Evolutionary conservation across 2,797 vertebrate genomes (phyloP).

Genomic region (Phoebastria nigripes): DNA sequence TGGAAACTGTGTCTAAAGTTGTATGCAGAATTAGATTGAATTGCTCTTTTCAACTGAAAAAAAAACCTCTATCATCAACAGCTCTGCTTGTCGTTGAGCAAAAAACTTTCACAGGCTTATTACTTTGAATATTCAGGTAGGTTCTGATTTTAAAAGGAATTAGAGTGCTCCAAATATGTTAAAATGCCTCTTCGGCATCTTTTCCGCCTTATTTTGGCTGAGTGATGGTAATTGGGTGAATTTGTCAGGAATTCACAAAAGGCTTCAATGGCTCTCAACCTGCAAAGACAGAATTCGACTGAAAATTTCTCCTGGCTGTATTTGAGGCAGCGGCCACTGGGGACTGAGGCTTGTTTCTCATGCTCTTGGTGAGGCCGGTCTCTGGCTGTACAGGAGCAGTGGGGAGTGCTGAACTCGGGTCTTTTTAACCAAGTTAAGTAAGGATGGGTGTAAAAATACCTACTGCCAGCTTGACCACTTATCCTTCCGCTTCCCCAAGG

Average conservation of each 20-base stretch:
- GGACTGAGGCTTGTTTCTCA: background rate
- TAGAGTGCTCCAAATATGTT: background rate
- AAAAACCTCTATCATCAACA: background rate
- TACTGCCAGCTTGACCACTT: rapidly evolving
- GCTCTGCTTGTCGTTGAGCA: rapidly evolving
- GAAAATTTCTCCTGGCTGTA: background rate
- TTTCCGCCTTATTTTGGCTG: background rate
- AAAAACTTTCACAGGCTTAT: background rate
- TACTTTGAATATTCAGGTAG: background rate
- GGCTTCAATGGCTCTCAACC: background rate
- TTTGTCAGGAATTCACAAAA: background rate
- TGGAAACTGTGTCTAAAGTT: background rate
- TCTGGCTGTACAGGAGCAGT: background rate
- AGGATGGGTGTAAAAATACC: background rate
- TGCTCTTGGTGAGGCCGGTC: rapidly evolving
- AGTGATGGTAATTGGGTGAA: background rate
- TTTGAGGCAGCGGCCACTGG: background rate
- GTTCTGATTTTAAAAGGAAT: background rate
- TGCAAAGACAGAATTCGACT: background rate
- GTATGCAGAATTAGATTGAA: background rate
- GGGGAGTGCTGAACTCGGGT: background rate
- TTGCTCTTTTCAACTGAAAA: background rate
- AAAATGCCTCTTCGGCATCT: background rate
- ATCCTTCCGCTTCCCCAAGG: background rate
- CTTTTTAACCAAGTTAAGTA: background rate